Evolutionary conservation across 2,888 invertebrate genomes (phyloP), one percentile per base, ranked within the genome.

Genomic region (Phania funesta): DNA sequence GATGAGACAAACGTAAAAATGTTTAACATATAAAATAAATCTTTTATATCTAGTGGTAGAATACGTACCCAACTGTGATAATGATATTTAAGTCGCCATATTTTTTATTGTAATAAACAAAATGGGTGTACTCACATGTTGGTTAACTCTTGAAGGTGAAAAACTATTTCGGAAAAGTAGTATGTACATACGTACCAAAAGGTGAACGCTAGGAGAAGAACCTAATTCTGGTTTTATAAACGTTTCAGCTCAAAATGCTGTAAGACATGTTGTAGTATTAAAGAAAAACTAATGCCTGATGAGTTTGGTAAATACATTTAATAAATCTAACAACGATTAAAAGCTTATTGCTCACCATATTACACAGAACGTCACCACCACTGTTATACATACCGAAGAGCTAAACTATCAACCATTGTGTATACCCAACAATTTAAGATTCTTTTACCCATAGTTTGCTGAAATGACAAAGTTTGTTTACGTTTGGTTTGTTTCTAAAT

Each of bases 381-480:
- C 50, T 32, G 16, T 71, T 52, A 81, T 81, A 81, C 76, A 52
- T 81, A 76, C 73, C 80, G 64, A 81, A 80, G 44, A 81, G 67
- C 71, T 67, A 76, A 71, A 71, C 64, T 73, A 76, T 65, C 67
- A 64, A 20, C 56, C 56, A 46, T 44, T 56, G 38, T 26, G 56
- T 71, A 56, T 35, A 71, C 48, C 48, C 32, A 62, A 67, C 20
- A 56, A 62, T 46, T 48, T 29, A 75, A 35, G 56, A n/a, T n/a
- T 26, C 20, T 29, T 58, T 65, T 58, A 56, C 54, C 64, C 26
- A 38, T 54, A 44, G 77, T 62, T 46, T 54, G 81, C 81, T 81
- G 81, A 81, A 81, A 81, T 73, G 76, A 81, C 77, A 81, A 81
- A 71, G 65, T 80, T 60, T 67, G 80, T 75, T 80, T 80, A 80